These are phyloP conservation scores for Mercenaria mercenaria DNA, from an alignment of 1,140 invertebrate species.

Conservation along the genomic window DNA sequence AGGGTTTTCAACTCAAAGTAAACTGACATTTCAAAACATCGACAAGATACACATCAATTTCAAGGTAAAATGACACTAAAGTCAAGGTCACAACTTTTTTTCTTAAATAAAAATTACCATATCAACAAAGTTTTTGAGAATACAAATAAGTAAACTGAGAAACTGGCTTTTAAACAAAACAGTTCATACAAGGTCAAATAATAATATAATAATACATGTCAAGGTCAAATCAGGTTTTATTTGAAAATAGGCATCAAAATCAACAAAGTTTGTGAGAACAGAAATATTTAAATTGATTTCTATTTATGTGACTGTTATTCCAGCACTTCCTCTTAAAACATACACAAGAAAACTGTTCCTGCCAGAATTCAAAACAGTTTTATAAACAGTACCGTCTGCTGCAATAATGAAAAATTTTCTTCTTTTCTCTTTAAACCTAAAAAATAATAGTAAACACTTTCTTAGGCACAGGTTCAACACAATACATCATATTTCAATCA, in stretches of 20 bases:
- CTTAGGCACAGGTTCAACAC: neutral
- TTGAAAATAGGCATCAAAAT: too few relatives aligned
- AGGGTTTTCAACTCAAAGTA: too few relatives aligned
- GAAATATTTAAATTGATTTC: neutral
- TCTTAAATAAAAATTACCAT: too few relatives aligned
- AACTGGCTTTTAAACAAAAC: too few relatives aligned
- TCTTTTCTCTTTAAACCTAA: neutral
- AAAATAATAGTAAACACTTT: neutral
- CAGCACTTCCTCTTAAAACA: neutral
- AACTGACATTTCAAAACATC: too few relatives aligned
- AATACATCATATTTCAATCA: slow-evolving; percentile 6
- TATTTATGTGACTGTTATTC: neutral
- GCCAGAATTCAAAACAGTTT: neutral
- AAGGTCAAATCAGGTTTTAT: neutral
- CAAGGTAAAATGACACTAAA: too few relatives aligned
- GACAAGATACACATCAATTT: too few relatives aligned
- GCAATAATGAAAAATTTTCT: neutral
- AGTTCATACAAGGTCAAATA: neutral
- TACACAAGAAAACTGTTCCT: neutral
- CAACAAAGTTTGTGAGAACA: too few relatives aligned
- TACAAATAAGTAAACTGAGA: too few relatives aligned
- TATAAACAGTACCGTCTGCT: neutral
- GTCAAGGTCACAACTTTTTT: too few relatives aligned
- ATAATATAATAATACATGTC: neutral
- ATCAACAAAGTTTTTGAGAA: too few relatives aligned